Conservation (phyloP, 2,797 vertebrate species). For the Lepilemur ruficaudatus region DNA sequence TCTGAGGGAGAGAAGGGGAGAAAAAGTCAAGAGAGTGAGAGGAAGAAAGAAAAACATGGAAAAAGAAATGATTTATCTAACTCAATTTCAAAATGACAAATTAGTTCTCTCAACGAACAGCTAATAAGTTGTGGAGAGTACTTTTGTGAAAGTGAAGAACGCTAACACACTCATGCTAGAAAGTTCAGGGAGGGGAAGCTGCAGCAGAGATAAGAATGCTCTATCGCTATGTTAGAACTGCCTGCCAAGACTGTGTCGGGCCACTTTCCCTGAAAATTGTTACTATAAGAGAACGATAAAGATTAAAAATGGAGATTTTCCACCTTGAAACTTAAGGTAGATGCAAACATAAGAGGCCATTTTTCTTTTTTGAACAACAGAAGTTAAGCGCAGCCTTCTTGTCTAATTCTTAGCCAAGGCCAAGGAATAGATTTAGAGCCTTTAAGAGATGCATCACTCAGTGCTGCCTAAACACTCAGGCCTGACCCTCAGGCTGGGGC, state of each 20-base stretch:
- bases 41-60: background rate
- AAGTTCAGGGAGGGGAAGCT: background rate
- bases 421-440: background rate
- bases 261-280: background rate
- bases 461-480: background rate
- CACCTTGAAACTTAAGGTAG: background rate
- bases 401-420: background rate
- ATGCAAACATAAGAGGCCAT: background rate
- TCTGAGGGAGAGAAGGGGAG: background rate
- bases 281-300: background rate
- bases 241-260: background rate
- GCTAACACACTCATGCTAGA: rapidly evolving
- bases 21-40: background rate
- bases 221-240: background rate
- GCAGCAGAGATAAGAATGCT: background rate
- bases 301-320: background rate
- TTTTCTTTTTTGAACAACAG: background rate
- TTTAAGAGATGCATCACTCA: background rate
- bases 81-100: slow-evolving; percentile 9
- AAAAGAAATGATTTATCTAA: background rate
- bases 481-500: background rate
- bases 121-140: background rate
- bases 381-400: background rate
- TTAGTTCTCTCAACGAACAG: background rate
- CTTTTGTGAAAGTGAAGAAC: background rate